phyloP scores from a whole-genome alignment of 2,113 vertebrate genomes.

The Hippocampus guttulatus region DNA sequence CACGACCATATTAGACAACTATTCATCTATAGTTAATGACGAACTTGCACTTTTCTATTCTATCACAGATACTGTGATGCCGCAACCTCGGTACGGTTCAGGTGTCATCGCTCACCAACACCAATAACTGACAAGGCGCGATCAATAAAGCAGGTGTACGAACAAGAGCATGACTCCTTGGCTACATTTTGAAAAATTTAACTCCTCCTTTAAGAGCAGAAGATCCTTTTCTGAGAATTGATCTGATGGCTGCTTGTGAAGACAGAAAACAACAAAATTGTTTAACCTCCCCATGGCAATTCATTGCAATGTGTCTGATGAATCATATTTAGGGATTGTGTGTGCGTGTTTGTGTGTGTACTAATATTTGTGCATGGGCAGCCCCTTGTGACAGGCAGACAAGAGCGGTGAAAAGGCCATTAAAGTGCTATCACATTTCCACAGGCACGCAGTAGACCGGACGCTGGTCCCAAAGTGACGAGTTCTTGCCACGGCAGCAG shows the following conservation, averaged over 20 bases:
- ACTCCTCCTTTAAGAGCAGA: not conserved
- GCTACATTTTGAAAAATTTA: conserved; percentile 13
- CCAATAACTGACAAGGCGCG: conserved; percentile 13
- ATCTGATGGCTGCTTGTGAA: not conserved
- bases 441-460: conserved; percentile 26
- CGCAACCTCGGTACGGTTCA: conserved; percentile 30
- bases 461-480: conserved; percentile 46
- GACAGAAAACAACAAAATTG: conserved; percentile 4
- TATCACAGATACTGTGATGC: conserved; percentile 22
- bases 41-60: not conserved
- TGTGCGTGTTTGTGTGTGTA: not conserved
- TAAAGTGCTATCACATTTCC: conserved; percentile 40
- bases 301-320: conserved; percentile 18
- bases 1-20: not conserved
- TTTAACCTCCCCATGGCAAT: conserved; percentile 10
- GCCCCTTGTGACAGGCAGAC: conserved; percentile 24
- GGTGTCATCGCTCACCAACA: conserved; percentile 17
- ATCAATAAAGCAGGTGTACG: conserved; percentile 42
- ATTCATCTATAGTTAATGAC: too few relatives aligned
- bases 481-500: conserved; percentile 22
- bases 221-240: conserved; percentile 6
- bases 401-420: conserved; percentile 30
- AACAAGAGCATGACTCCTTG: conserved; percentile 33
- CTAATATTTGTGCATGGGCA: not conserved
- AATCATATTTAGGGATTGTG: conserved; percentile 12